Conservation (phyloP, 2,113 vertebrate species). For the Gallinago jamesoni region DNA sequence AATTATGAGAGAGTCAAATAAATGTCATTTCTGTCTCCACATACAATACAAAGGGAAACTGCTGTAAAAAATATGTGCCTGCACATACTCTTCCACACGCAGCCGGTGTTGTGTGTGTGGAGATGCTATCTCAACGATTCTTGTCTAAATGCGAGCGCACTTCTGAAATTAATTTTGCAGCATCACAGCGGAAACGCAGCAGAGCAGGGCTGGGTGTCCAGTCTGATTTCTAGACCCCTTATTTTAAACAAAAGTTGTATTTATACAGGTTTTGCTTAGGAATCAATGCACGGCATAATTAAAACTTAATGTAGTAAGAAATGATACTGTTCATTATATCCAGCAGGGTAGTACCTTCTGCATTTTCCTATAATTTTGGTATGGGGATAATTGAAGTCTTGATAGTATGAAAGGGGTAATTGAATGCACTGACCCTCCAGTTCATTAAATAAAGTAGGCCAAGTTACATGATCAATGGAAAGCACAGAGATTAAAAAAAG, state of each 20-base stretch:
- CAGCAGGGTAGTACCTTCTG: slow-evolving; percentile 74
- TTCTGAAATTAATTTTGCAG: slow-evolving; percentile 47
- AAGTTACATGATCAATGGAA: slow-evolving; percentile 83
- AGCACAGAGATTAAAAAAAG: slow-evolving; percentile 62
- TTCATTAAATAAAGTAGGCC: slow-evolving; percentile 91
- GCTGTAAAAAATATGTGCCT: slow-evolving; percentile 38
- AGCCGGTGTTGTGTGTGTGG: background rate
- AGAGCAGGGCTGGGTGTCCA: background rate
- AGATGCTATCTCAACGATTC: slow-evolving; percentile 7
- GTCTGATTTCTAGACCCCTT: background rate
- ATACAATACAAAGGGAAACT: slow-evolving; percentile 26
- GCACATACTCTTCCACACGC: slow-evolving; percentile 15
- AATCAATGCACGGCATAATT: slow-evolving; percentile 75
- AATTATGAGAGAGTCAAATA: slow-evolving; percentile 48
- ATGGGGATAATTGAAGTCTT: slow-evolving; percentile 89
- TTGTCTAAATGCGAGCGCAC: background rate
- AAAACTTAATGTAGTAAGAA: slow-evolving; percentile 83
- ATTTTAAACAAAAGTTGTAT: slow-evolving; percentile 46
- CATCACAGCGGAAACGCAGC: background rate
- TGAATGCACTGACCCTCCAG: slow-evolving; percentile 92
- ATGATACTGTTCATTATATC: slow-evolving; percentile 75
- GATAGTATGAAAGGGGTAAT: slow-evolving; percentile 87
- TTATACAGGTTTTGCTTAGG: slow-evolving; percentile 66
- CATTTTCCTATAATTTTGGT: slow-evolving; percentile 84
- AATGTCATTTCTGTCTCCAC: slow-evolving; percentile 50